Conservation (phyloP, 2,797 vertebrate genomes). For the Darevskia nairensis region DNA sequence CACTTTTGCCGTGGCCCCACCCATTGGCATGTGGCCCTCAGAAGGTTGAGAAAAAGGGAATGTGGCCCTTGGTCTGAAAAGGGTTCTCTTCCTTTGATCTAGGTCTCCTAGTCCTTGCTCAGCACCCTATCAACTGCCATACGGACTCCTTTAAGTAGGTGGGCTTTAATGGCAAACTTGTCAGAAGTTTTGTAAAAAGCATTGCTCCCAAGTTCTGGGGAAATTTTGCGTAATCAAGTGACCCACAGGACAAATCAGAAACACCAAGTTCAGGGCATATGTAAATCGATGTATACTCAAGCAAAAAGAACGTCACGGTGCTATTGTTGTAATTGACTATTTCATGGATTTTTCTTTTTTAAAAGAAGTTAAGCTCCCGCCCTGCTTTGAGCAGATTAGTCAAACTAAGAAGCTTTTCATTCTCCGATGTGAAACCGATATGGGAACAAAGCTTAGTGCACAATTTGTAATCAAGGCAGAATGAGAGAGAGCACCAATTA, state of each 20-base stretch:
- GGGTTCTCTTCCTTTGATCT: too few species aligned
- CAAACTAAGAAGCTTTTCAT: conserved; percentile 60
- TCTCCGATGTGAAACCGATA: conserved; percentile 48
- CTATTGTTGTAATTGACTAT: conserved; percentile 40
- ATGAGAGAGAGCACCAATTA: conserved; percentile 51
- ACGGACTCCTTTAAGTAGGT: background rate
- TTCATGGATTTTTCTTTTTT: conserved; percentile 39
- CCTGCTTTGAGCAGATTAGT: conserved; percentile 56
- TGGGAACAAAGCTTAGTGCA: conserved; percentile 1
- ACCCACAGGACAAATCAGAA: background rate
- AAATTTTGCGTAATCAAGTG: background rate
- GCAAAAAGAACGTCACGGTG: background rate
- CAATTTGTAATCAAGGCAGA: conserved; percentile 45
- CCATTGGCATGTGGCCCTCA: too few species aligned
- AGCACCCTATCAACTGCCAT: background rate
- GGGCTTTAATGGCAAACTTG: accelerated
- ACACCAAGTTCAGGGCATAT: background rate
- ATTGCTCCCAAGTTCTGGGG: background rate
- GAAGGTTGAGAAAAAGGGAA: too few species aligned
- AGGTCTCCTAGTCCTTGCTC: background rate
- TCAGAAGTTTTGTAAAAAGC: conserved; percentile 31
- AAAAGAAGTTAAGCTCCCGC: conserved; percentile 48
- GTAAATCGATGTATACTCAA: background rate
- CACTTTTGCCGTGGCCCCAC: too few species aligned
- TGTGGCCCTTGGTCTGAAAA: too few species aligned